These are phyloP conservation scores for Papilio polyxenes DNA, from an alignment of 1,140 invertebrate genomes.

Conservation along the genomic window DNA sequence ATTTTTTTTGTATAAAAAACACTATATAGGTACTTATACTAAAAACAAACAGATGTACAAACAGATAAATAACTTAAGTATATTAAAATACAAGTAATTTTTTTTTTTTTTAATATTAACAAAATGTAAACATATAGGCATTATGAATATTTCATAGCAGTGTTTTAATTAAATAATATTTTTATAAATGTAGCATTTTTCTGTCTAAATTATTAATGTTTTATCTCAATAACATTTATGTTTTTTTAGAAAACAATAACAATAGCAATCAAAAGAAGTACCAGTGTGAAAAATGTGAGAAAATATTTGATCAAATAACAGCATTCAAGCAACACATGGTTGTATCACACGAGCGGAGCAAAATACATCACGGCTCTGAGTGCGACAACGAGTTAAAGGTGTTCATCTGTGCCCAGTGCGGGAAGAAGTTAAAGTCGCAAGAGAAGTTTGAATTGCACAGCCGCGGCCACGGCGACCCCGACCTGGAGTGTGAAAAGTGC, in stretches of 20 bases:
- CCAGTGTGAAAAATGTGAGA: slow-evolving; percentile 73
- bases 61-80: not conserved
- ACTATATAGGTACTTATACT: too few relatives aligned
- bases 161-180: too few relatives aligned
- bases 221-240: not conserved
- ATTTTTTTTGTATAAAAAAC: not conserved
- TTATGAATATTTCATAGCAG: too few relatives aligned
- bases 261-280: slow-evolving; percentile 61
- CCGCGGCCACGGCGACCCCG: slow-evolving; percentile 71
- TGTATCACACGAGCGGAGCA: slow-evolving; percentile 52
- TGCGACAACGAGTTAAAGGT: slow-evolving; percentile 46
- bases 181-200: too few relatives aligned
- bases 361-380: slow-evolving; percentile 8
- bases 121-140: too few relatives aligned
- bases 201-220: not conserved
- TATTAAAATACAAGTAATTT: not conserved
- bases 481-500: slow-evolving; percentile 73
- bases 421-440: slow-evolving; percentile 67
- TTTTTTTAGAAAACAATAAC: slow-evolving; percentile 33
- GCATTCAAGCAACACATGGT: slow-evolving; percentile 68
- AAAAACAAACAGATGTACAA: not conserved
- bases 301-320: slow-evolving; percentile 66
- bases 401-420: slow-evolving; percentile 67
- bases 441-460: slow-evolving; percentile 70
- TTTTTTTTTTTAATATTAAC: not conserved